Evolutionary conservation across 1,140 invertebrate genomes (phyloP).

Genomic region (Lycorma delicatula): DNA sequence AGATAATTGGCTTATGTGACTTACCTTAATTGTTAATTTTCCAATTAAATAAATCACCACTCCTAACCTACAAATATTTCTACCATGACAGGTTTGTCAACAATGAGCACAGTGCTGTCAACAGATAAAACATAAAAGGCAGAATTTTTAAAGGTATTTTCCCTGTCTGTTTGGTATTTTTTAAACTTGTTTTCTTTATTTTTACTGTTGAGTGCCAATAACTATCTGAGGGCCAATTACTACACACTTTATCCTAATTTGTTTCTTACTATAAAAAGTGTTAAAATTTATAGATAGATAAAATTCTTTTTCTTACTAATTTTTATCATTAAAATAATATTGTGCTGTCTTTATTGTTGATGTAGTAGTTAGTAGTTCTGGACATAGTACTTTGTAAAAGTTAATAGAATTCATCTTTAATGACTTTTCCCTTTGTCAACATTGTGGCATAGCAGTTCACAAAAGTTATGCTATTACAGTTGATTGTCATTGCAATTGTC

Average conservation of each 20-base stretch:
- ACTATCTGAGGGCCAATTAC: background rate
- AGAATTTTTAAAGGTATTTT: background rate
- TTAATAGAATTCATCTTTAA: no score
- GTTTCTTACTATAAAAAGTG: no score
- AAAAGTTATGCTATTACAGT: no score
- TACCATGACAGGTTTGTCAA: background rate
- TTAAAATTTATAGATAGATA: no score
- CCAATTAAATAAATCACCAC: background rate
- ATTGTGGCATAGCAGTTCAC: no score
- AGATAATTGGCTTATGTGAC: background rate
- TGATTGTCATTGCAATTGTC: no score
- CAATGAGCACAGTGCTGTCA: background rate
- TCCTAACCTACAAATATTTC: background rate
- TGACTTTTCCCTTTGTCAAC: no score
- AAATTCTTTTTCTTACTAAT: no score
- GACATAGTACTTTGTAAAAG: no score
- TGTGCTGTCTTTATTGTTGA: no score
- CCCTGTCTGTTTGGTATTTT: background rate
- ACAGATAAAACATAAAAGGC: background rate
- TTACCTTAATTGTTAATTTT: background rate
- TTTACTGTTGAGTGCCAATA: background rate
- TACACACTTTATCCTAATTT: background rate
- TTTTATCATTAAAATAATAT: no score
- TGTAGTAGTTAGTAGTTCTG: no score
- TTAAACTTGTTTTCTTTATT: background rate